Evolutionary conservation across 2,113 vertebrate genomes (phyloP).

Genomic region (Mola mola): DNA sequence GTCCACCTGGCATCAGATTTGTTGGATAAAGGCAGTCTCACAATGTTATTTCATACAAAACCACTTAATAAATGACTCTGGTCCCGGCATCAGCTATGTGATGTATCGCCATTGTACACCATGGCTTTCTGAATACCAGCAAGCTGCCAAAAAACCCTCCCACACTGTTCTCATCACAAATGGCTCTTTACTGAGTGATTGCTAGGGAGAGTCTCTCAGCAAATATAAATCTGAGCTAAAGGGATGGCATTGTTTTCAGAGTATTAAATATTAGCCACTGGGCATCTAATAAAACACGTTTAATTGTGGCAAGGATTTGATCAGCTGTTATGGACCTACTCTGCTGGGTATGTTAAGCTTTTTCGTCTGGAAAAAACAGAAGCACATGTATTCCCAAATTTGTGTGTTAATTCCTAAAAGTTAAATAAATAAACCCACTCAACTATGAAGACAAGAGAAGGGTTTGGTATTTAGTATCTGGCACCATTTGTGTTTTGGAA

Average conservation of each 20-base stretch:
- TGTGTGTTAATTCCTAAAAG: background rate
- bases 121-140: constrained; percentile 23
- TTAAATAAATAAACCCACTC: background rate
- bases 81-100: constrained; percentile 1
- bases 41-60: constrained; percentile 1
- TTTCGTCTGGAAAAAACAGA: constrained; percentile 44
- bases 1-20: constrained; percentile 9
- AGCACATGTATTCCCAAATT: background rate
- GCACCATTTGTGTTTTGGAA: background rate
- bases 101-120: constrained; percentile 28
- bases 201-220: constrained; percentile 45
- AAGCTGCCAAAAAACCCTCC: constrained; percentile 44
- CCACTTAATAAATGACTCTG: constrained; percentile 13
- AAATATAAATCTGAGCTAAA: constrained; percentile 51
- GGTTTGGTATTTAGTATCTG: constrained; percentile 6
- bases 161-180: constrained; percentile 36
- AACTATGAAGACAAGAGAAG: constrained; percentile 6
- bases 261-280: constrained; percentile 71
- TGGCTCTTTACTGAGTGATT: constrained; percentile 34
- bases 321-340: constrained; percentile 63
- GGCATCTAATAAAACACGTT: constrained; percentile 69
- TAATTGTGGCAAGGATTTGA: constrained; percentile 56
- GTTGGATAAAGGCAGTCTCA: background rate
- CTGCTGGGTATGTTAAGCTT: constrained; percentile 58
- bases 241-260: constrained; percentile 60